These are phyloP conservation scores for Pangasius sanitwongsei DNA, from an alignment of 2,797 vertebrate species.

Conservation along the genomic window DNA sequence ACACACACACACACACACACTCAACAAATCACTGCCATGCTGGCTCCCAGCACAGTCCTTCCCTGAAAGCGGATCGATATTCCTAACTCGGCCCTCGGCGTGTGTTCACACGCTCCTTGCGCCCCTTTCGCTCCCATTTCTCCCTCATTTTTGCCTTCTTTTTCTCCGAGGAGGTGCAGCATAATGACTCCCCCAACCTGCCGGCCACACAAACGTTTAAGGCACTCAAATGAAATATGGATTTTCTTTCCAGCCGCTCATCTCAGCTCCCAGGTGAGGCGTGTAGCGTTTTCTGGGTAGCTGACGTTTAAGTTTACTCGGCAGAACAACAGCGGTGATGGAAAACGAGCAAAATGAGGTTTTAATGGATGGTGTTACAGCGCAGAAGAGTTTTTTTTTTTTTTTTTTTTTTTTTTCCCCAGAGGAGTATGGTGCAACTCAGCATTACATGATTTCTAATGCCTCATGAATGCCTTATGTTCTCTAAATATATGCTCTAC, in stretches of 20 bases:
- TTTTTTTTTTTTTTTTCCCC: not conserved
- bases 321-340: not conserved
- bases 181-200: constrained; percentile 51
- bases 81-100: constrained; percentile 71
- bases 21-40: constrained; percentile 24
- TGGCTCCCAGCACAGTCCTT: constrained; percentile 35
- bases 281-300: not conserved
- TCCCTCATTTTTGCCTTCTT: constrained; percentile 26
- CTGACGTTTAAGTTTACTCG: constrained; percentile 36
- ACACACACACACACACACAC: constrained; percentile 17
- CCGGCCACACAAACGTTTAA: constrained; percentile 51
- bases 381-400: not conserved
- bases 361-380: constrained; percentile 9
- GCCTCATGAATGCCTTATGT: not conserved
- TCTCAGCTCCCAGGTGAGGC: constrained; percentile 23
- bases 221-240: constrained; percentile 49
- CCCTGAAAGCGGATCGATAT: constrained; percentile 67
- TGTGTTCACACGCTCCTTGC: constrained; percentile 67
- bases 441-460: not conserved
- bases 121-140: constrained; percentile 42
- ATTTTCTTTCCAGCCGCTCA: constrained; percentile 30
- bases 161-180: constrained; percentile 14
- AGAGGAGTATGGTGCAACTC: not conserved
- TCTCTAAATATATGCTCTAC: not conserved
- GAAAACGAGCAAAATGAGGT: constrained; percentile 26